Percentiles rank a stretch among this genome's conserved stretches.
These are phyloP conservation scores for Palythoa grandiflora DNA, from an alignment of 92 coral and sea anemone species.

Conservation along the genomic window DNA sequence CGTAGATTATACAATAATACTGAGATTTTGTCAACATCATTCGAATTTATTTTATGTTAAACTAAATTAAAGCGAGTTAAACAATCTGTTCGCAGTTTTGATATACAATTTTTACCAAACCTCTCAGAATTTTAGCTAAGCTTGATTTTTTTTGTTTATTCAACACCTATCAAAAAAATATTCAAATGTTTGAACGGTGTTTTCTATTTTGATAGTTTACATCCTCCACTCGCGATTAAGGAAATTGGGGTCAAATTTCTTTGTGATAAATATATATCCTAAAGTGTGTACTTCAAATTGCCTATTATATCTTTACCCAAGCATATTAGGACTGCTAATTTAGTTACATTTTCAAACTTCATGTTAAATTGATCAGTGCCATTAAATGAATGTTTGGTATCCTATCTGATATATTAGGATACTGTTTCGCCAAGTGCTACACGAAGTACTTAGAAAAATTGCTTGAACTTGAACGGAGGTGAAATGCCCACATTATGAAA, in stretches of 20 bases:
- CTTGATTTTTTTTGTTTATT: background rate
- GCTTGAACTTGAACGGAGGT: slow-evolving; percentile 22
- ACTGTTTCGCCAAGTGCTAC: background rate
- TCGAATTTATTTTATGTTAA: background rate
- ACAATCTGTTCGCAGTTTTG: background rate
- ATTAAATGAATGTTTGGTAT: background rate
- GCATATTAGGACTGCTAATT: slow-evolving; percentile 14
- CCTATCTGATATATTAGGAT: background rate
- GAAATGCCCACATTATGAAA: slow-evolving; percentile 17
- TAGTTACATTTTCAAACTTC: slow-evolving; percentile 42
- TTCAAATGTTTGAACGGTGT: slow-evolving; percentile 9
- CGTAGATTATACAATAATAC: background rate
- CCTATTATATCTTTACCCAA: slow-evolving; percentile 8
- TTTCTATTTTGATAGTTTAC: background rate
- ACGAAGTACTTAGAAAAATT: background rate
- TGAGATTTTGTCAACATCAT: background rate
- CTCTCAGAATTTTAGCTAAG: background rate
- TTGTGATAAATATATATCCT: slow-evolving; percentile 10
- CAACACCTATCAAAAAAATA: background rate
- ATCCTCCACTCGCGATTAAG: background rate
- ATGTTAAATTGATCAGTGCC: background rate
- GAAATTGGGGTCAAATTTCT: slow-evolving; percentile 31
- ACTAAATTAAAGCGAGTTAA: background rate
- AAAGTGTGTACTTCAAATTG: slow-evolving; percentile 28
- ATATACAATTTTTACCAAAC: background rate